These are phyloP conservation scores for Atlantisia rogersi DNA, from an alignment of 2,113 vertebrate species.

Conservation along the genomic window DNA sequence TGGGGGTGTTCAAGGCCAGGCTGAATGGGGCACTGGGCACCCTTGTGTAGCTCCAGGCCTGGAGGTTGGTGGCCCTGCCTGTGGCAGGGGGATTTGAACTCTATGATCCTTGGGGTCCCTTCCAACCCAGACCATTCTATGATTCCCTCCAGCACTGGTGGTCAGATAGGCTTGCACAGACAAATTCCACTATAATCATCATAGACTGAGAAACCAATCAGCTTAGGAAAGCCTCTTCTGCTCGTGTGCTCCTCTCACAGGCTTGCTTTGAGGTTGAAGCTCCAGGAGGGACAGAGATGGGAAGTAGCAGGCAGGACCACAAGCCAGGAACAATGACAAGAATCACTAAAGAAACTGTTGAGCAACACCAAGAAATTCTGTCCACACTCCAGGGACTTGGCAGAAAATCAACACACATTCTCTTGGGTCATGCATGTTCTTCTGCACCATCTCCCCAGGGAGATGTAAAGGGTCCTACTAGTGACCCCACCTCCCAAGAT, in stretches of 20 bases:
- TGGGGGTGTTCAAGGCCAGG: too few relatives aligned
- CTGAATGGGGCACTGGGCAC: too few relatives aligned
- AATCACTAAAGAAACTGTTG: neutral
- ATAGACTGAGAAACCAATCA: neutral
- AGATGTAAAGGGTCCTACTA: neutral
- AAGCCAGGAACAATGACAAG: fast-evolving
- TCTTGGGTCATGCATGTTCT: fast-evolving
- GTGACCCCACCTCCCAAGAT: neutral
- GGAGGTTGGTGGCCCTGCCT: too few relatives aligned
- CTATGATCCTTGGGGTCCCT: too few relatives aligned
- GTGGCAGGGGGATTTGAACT: too few relatives aligned
- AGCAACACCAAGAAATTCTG: neutral
- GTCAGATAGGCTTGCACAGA: neutral
- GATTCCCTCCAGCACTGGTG: neutral
- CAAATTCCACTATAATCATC: neutral
- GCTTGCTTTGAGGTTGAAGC: neutral
- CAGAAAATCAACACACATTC: neutral
- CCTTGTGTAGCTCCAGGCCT: too few relatives aligned
- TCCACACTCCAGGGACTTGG: fast-evolving
- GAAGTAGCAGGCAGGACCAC: neutral
- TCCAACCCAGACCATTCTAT: too few relatives aligned
- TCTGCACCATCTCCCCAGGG: neutral
- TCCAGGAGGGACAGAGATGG: neutral
- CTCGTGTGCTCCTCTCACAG: neutral
- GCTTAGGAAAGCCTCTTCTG: neutral